These are phyloP conservation scores for Amblyjoppa proteus DNA, from an alignment of 2,888 invertebrate species.

Conservation along the genomic window DNA sequence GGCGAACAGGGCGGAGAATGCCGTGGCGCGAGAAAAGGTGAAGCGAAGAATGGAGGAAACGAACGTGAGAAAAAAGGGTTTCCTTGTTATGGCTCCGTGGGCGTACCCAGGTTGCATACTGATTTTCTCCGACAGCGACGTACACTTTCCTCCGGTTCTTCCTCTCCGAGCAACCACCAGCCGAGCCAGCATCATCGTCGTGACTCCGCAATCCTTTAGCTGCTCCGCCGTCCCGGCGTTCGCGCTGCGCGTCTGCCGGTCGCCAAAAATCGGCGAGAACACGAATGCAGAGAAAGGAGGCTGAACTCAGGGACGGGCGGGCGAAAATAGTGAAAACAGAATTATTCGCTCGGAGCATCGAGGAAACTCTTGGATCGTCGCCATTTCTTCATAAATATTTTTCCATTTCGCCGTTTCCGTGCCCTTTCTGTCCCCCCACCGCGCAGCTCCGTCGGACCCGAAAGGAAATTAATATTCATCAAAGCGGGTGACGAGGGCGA, in stretches of 20 bases:
- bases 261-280: constrained; percentile 42
- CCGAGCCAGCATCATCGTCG: constrained; percentile 26
- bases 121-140: constrained; percentile 71
- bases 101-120: constrained; percentile 78
- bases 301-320: not conserved
- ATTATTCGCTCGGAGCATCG: constrained; percentile 22
- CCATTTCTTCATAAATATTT: constrained; percentile 58
- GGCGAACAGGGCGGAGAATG: constrained; percentile 17
- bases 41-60: constrained; percentile 62
- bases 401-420: constrained; percentile 33
- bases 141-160: constrained; percentile 68
- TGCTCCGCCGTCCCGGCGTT: constrained; percentile 37
- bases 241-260: constrained; percentile 46
- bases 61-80: constrained; percentile 69
- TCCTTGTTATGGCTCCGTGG: constrained; percentile 76
- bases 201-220: constrained; percentile 14
- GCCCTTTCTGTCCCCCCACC: constrained; percentile 1
- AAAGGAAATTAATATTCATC: constrained; percentile 54
- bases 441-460: not conserved
- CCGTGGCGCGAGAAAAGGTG: constrained; percentile 44
- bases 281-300: constrained; percentile 30
- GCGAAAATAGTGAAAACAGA: constrained; percentile 26
- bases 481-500: constrained; percentile 24
- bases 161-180: constrained; percentile 40
- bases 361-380: constrained; percentile 48